Evolutionary conservation across 2,113 vertebrate species (phyloP), one percentile per base, ranked within the genome.

Genomic region (Microtus montanus): DNA sequence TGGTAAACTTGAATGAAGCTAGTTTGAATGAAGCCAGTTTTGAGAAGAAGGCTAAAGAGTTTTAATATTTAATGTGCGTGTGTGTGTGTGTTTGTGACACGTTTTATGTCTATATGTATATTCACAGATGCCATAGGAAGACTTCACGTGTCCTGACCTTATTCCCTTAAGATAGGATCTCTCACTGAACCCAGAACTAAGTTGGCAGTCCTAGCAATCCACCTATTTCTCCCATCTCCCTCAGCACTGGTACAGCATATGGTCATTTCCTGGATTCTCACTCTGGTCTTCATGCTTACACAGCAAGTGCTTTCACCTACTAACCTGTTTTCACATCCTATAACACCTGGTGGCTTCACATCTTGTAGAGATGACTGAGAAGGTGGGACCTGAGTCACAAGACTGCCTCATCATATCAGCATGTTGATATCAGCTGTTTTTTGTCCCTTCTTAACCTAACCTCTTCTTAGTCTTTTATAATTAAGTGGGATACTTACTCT

Each of bases 401-500:
- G 33, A 2, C 30, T 52, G 30, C 47, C 38, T 38, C 26, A 19
- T 33, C 22, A 3, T 41, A 79, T 41, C 22, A 38, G 19, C 74
- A 64, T 58, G 24, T 38, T 8, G 3, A 58, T 47, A 68, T 63
- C 19, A 94, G 17, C 35, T 8, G 13, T 3, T 85, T 87, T 85
- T 47, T 78, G 7, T n/a, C 86, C 52, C 9, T 71, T 92, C 14
- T 61, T 73, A 77, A 44, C 61, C 17, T 58, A 70, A 90, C 35
- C 33, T 88, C 33, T 88, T 87, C 64, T 44, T 38, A 82, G 70
- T 66, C 66, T 89, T 96, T 95, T 64, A 89, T 89, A 91, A 94
- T 89, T 92, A 89, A 71, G 86, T 71, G 92, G 90, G 41, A 26
- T 66, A 66, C 92, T 93, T 93, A 47, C 63, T 54, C 74, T 68